These are phyloP conservation scores for Nesidiocoris tenuis DNA, from an alignment of 2,888 invertebrate genomes.

Conservation along the genomic window DNA sequence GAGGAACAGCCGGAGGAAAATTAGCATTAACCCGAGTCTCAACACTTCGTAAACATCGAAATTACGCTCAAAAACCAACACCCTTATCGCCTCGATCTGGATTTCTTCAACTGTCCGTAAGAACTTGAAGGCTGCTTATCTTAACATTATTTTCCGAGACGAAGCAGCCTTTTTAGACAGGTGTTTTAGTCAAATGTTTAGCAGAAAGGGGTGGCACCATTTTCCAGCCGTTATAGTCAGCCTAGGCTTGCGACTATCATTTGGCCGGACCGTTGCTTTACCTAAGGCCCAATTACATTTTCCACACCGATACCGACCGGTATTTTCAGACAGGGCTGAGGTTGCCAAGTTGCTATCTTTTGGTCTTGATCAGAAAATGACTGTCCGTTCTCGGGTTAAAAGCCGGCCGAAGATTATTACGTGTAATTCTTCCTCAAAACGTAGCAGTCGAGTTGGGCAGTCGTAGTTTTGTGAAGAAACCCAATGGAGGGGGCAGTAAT, in stretches of 20 bases:
- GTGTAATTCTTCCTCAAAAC: constrained; percentile 34
- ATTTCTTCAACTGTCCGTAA: too few relatives aligned
- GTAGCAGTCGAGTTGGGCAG: constrained; percentile 19
- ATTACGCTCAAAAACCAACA: too few relatives aligned
- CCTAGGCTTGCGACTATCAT: neutral
- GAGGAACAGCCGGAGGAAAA: too few relatives aligned
- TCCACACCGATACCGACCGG: neutral
- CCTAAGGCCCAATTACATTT: neutral
- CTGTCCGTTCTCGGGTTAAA: constrained; percentile 36
- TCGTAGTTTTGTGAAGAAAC: neutral
- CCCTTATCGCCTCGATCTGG: too few relatives aligned
- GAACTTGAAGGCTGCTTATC: too few relatives aligned
- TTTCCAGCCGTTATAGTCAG: neutral
- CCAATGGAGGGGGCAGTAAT: constrained; percentile 39
- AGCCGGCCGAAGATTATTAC: constrained; percentile 32
- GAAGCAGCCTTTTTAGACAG: neutral
- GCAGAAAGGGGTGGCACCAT: neutral
- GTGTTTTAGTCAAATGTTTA: neutral
- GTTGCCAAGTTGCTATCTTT: constrained; percentile 9
- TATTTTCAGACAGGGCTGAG: neutral
- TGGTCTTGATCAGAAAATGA: constrained; percentile 42
- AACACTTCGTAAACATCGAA: too few relatives aligned
- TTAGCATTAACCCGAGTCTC: too few relatives aligned
- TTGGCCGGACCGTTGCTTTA: neutral
- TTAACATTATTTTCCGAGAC: neutral